phyloP scores from a whole-genome alignment of 2,113 vertebrate genomes.

The Sterna hirundo region DNA sequence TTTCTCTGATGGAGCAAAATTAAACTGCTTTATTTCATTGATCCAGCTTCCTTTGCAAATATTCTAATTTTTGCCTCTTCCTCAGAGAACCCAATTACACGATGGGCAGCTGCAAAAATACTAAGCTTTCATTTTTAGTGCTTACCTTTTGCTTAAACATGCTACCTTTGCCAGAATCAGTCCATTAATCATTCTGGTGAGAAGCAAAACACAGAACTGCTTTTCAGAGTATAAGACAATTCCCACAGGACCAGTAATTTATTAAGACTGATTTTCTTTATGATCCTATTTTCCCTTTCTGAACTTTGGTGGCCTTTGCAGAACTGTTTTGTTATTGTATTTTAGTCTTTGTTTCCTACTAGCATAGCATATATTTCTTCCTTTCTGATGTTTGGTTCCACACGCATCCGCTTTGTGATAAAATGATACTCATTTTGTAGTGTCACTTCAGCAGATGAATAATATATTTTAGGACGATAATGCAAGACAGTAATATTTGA shows the following conservation, averaged over 20 bases:
- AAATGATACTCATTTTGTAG: neutral
- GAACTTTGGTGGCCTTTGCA: neutral
- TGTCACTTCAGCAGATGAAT: neutral
- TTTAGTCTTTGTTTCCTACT: neutral
- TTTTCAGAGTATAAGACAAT: neutral
- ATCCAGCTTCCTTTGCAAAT: neutral
- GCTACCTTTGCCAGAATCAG: neutral
- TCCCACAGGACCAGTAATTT: neutral
- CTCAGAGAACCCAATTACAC: neutral
- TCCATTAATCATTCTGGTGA: constrained; percentile 7
- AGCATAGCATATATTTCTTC: neutral
- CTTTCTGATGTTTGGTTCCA: neutral
- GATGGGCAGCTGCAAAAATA: neutral
- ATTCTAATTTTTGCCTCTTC: neutral
- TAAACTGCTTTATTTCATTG: neutral
- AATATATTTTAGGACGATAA: neutral
- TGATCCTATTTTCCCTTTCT: neutral
- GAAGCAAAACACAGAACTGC: neutral
- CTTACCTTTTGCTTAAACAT: neutral
- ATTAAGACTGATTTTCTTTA: neutral
- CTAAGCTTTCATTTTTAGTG: neutral
- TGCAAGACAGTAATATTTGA: neutral
- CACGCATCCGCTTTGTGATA: neutral
- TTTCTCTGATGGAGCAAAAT: neutral
- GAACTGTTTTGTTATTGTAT: neutral